Percentiles rank a stretch among this genome's conserved stretches.
phyloP scores from a whole-genome alignment of 2,888 invertebrate species.

The Microctonus brassicae region DNA sequence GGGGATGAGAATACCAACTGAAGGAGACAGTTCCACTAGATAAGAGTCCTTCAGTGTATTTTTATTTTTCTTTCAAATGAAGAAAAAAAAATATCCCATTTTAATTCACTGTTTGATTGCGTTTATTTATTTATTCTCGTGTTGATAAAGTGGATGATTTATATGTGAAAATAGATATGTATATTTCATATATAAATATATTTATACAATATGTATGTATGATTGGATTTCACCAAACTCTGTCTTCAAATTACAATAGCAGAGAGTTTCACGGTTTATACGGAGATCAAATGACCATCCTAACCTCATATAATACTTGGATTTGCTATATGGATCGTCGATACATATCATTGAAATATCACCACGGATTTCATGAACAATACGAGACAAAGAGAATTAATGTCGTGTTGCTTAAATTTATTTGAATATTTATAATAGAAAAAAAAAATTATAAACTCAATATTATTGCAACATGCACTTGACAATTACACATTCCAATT shows the following conservation, averaged over 20 bases:
- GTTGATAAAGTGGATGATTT: too few relatives aligned
- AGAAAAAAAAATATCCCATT: too few relatives aligned
- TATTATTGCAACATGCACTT: too few relatives aligned
- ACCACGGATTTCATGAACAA: background rate
- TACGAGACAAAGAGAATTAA: background rate
- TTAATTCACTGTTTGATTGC: too few relatives aligned
- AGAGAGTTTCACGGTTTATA: constrained; percentile 33
- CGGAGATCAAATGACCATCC: constrained; percentile 39
- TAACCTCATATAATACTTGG: background rate
- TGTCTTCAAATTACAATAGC: constrained; percentile 23
- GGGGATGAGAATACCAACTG: constrained; percentile 3
- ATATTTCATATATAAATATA: background rate
- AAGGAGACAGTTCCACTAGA: background rate
- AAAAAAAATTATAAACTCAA: background rate
- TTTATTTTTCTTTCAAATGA: too few relatives aligned
- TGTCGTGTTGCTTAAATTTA: too few relatives aligned
- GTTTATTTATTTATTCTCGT: too few relatives aligned
- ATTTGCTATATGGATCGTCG: constrained; percentile 10
- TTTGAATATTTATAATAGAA: background rate
- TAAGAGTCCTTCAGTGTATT: too few relatives aligned
- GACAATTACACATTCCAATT: too few relatives aligned
- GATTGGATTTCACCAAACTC: background rate
- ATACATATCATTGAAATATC: constrained; percentile 7
- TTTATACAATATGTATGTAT: background rate
- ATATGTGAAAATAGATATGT: background rate